These are phyloP conservation scores for Zaprionus taronus DNA, from an alignment of 1,140 invertebrate genomes.

Conservation along the genomic window DNA sequence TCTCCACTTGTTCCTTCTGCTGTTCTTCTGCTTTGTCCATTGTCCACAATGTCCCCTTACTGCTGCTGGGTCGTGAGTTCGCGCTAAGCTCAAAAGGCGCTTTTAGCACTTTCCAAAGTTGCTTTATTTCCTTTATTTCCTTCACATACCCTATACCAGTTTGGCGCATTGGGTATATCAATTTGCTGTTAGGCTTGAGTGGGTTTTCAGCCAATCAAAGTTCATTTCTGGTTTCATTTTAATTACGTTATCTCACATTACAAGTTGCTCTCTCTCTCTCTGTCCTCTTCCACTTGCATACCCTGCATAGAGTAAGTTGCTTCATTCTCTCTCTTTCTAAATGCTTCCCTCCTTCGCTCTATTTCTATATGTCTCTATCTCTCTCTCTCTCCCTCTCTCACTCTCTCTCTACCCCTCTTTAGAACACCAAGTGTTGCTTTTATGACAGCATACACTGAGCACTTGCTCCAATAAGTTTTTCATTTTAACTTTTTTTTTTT, in stretches of 20 bases:
- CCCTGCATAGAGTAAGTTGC: background rate
- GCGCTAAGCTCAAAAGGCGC: slow-evolving; percentile 62
- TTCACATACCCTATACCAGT: slow-evolving; percentile 1
- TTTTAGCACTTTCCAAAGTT: slow-evolving; percentile 68
- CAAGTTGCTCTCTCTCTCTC: background rate
- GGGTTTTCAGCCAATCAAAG: too few relatives aligned
- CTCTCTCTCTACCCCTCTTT: background rate
- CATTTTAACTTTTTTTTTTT: background rate
- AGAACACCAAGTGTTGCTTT: slow-evolving; percentile 51
- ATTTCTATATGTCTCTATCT: background rate
- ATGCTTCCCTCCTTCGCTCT: background rate
- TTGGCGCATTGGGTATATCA: slow-evolving; percentile 3
- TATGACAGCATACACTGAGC: slow-evolving; percentile 38
- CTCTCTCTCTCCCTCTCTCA: background rate
- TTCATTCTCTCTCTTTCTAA: background rate
- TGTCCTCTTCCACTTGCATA: background rate
- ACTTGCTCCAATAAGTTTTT: slow-evolving; percentile 41
- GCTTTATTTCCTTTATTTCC: slow-evolving; percentile 35
- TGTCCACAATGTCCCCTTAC: background rate
- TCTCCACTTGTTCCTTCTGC: background rate
- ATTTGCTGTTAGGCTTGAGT: background rate
- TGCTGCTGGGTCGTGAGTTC: slow-evolving; percentile 1
- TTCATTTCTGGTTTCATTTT: too few relatives aligned
- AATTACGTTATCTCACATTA: too few relatives aligned
- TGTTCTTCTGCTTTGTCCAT: background rate